These are phyloP conservation scores for Centropus unirufus DNA, from an alignment of 2,113 vertebrate species.

Conservation along the genomic window DNA sequence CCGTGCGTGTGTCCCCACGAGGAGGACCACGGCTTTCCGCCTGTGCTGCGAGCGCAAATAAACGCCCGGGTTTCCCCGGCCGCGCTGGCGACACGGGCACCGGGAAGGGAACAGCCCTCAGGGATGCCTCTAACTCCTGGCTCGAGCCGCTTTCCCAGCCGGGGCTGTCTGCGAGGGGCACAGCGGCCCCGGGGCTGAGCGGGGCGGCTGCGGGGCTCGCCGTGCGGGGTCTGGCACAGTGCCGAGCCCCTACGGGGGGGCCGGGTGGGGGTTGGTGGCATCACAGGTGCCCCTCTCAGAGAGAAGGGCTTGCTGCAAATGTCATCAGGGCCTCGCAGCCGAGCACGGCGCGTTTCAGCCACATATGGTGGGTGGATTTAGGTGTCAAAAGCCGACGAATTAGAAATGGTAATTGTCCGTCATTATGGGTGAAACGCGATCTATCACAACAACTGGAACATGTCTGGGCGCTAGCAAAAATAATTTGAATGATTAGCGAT, in stretches of 20 bases:
- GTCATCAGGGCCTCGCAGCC: constrained; percentile 9
- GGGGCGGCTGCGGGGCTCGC: neutral
- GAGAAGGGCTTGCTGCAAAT: neutral
- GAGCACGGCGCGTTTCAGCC: constrained; percentile 61
- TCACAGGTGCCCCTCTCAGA: neutral
- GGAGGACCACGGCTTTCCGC: neutral
- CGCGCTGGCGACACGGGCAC: neutral
- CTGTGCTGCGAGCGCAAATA: too few species aligned
- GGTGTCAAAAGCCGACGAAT: constrained; percentile 83
- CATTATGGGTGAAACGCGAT: constrained; percentile 88
- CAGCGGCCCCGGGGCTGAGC: too few species aligned
- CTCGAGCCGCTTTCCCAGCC: neutral
- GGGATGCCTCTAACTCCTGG: neutral
- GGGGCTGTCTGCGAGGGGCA: too few species aligned
- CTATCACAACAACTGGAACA: constrained; percentile 89
- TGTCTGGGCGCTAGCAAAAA: constrained; percentile 83
- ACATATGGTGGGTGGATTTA: constrained; percentile 84
- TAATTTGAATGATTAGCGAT: constrained; percentile 87
- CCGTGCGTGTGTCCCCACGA: neutral
- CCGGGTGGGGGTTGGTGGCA: neutral
- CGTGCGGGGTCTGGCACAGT: neutral
- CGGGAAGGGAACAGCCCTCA: neutral
- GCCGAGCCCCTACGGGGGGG: too few species aligned
- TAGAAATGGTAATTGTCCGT: constrained; percentile 87
- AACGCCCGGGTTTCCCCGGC: too few species aligned